phyloP scores from a whole-genome alignment of 2,888 invertebrate species.

The Lycocerus yunnanus region DNA sequence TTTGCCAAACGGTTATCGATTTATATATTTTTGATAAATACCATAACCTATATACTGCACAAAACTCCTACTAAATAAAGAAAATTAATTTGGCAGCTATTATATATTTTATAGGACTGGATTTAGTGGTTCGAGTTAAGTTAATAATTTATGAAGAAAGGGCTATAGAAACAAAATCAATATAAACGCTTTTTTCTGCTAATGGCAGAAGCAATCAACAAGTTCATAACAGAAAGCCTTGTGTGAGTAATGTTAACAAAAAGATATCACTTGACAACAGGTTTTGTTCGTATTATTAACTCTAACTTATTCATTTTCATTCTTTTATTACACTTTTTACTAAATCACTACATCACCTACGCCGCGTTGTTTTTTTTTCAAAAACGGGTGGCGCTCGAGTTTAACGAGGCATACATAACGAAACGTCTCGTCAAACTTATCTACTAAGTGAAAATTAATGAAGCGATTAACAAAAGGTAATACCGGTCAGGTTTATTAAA shows the following conservation, averaged over 20 bases:
- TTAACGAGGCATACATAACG: not conserved
- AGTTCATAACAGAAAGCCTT: constrained; percentile 23
- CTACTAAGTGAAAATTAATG: not conserved
- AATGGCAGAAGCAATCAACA: constrained; percentile 26
- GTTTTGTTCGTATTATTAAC: not conserved
- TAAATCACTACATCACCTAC: too few relatives aligned
- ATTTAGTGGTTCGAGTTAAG: constrained; percentile 7
- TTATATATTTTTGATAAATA: constrained; percentile 37
- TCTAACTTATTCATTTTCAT: not conserved
- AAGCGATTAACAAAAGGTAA: not conserved
- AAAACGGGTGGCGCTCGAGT: not conserved
- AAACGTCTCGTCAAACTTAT: not conserved
- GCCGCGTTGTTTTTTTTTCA: too few relatives aligned
- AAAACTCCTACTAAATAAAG: constrained; percentile 20
- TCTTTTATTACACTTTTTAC: not conserved
- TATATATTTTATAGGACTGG: constrained; percentile 8
- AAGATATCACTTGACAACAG: constrained; percentile 17
- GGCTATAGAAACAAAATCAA: constrained; percentile 12
- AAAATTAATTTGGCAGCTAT: constrained; percentile 20
- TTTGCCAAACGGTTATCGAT: constrained; percentile 41
- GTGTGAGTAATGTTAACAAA: constrained; percentile 22
- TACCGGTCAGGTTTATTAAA: not conserved
- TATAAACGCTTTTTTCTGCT: constrained; percentile 15
- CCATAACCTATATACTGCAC: constrained; percentile 8
- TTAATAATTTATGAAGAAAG: constrained; percentile 18